Percentiles rank a stretch among this genome's conserved stretches.
phyloP scores from a whole-genome alignment of 2,113 vertebrate species.

The Cyphomyrus discorhynchus region DNA sequence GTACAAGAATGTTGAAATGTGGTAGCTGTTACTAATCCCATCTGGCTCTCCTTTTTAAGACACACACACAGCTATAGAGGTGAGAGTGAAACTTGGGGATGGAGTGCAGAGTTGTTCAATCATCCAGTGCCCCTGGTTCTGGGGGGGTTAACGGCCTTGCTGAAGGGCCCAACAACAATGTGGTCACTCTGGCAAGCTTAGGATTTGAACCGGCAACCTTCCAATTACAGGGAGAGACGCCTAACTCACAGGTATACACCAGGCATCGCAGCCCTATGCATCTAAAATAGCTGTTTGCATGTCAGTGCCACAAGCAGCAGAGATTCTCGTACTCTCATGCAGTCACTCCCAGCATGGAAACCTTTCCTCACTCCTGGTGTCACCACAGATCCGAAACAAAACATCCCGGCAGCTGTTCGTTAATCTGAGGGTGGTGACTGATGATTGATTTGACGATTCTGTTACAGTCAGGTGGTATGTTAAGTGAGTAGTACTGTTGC shows the following conservation, averaged over 20 bases:
- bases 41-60: neutral
- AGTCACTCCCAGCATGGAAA: neutral
- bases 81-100: neutral
- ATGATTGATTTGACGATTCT: neutral
- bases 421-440: neutral
- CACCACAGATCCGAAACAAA: neutral
- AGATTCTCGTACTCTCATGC: neutral
- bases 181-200: too few relatives aligned
- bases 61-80: neutral
- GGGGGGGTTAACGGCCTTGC: neutral
- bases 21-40: neutral
- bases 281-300: too few relatives aligned
- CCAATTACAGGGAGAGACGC: neutral
- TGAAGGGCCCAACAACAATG: neutral
- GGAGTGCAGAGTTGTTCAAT: neutral
- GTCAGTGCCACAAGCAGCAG: neutral
- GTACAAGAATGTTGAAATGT: neutral
- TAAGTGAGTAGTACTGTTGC: neutral
- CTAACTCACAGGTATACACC: neutral
- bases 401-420: neutral
- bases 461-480: neutral
- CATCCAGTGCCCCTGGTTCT: neutral
- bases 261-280: too few relatives aligned
- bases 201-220: neutral
- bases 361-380: neutral